These are phyloP conservation scores for Dryococelus australis DNA, from an alignment of 2,888 invertebrate genomes.

Conservation along the genomic window DNA sequence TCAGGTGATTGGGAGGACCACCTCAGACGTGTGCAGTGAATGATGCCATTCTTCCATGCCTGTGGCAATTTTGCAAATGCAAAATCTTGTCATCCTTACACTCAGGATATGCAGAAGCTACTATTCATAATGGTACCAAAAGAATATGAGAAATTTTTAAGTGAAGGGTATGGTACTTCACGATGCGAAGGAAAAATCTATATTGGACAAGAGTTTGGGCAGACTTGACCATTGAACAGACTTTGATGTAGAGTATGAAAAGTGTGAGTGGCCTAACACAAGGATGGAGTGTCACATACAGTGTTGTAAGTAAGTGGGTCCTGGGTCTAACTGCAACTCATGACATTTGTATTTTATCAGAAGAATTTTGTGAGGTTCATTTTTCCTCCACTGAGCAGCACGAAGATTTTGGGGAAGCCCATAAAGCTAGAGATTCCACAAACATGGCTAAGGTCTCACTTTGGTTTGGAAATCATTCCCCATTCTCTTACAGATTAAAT, in stretches of 20 bases:
- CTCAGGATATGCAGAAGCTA: neutral
- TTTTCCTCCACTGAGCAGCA: neutral
- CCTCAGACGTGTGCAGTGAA: neutral
- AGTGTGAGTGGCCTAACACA: neutral
- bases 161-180: neutral
- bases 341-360: neutral
- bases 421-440: neutral
- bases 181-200: neutral
- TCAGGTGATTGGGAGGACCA: neutral
- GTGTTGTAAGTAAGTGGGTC: neutral
- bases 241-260: neutral
- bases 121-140: neutral
- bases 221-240: slow-evolving; percentile 2
- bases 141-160: neutral
- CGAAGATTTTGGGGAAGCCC: neutral
- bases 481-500: too few species aligned
- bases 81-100: neutral
- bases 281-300: neutral
- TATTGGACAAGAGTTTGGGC: neutral
- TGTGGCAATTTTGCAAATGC: neutral
- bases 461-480: too few species aligned
- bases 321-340: neutral
- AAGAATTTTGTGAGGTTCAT: neutral
- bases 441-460: neutral
- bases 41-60: neutral